Evolutionary conservation across 2,888 invertebrate genomes (phyloP).

Genomic region (Cephus spinipes): DNA sequence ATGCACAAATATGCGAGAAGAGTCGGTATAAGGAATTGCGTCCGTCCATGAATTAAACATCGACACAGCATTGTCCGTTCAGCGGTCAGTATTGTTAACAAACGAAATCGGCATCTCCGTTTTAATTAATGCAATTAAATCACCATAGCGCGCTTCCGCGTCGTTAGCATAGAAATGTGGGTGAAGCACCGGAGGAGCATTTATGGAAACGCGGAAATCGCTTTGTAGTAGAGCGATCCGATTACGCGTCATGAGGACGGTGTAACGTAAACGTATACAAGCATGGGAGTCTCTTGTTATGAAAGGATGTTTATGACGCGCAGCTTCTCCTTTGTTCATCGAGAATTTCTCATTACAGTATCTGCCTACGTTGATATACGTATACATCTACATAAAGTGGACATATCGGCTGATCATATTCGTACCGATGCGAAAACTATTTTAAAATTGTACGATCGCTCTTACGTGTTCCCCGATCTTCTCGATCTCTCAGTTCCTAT

Average conservation of each 20-base stretch:
- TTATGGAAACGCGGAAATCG: constrained; percentile 34
- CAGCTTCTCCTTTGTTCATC: constrained; percentile 2
- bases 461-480: not conserved
- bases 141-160: constrained; percentile 29
- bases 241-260: not conserved
- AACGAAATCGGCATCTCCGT: constrained; percentile 23
- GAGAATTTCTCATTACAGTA: constrained; percentile 8
- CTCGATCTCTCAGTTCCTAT: not conserved
- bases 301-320: constrained; percentile 7
- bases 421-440: not conserved
- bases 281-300: constrained; percentile 23
- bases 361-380: constrained; percentile 20
- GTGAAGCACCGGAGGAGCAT: constrained; percentile 26
- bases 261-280: constrained; percentile 3
- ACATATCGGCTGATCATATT: not conserved
- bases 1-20: constrained; percentile 26
- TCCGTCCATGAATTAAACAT: constrained; percentile 35
- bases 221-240: constrained; percentile 9
- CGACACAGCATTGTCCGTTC: constrained; percentile 12
- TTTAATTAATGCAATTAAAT: constrained; percentile 39
- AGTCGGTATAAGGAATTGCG: constrained; percentile 13
- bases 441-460: not conserved
- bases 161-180: constrained; percentile 27
- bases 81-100: constrained; percentile 14
- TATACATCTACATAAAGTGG: constrained; percentile 9